Evolutionary conservation across 2,113 vertebrate species (phyloP), one percentile per base, ranked within the genome.

Genomic region (Pluvianellus socialis): DNA sequence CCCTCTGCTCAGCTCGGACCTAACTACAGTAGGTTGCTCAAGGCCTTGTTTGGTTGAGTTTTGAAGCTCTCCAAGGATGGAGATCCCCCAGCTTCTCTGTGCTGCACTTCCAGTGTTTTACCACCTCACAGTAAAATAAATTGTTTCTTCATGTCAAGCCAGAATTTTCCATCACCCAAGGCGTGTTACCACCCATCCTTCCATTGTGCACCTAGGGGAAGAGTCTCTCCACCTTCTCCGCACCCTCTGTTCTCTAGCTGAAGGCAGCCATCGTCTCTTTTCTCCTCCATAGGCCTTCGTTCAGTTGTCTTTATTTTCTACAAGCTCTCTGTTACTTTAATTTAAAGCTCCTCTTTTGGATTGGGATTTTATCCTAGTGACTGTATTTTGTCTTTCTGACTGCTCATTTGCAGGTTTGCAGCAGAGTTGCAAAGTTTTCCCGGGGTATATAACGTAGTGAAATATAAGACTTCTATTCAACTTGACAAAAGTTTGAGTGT

Each of bases 191-290:
- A 11, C 7, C 45, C 11, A 0, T 17, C 62, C 71, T 61, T 61
- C 14, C 38, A 2, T 16, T 17, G 9, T 20, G 35, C 59, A 15
- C 7, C 3, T 0, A 2, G 3, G 26, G 14, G 10, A 68, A 32
- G 24, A 22, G 6, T 19, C 27, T 65, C 20, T 49, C 18, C 50
- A 10, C 11, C 38, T 56, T 45, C 50, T 35, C 79, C 38, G 33
- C 45, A 67, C 10, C 13, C 17, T 21, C 47, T 14, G 3, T 19
- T 55, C 1, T 1, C 10, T 23, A 42, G 20, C n/a, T 35, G 52
- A 53, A 23, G 45, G 45, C 71, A 38, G 35, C 14, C 27, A 2
- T 45, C 63, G 10, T 5, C 38, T 23, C n/a, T n/a, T 56, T 44
- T 62, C 28, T 12, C 6, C n/a, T 65, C 47, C 10, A 4, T 2